A percentile compares a stretch with the other conserved stretches of the same genome.
These are phyloP conservation scores for Antheraea mylitta DNA, from an alignment of 1,140 invertebrate species.

Conservation along the genomic window DNA sequence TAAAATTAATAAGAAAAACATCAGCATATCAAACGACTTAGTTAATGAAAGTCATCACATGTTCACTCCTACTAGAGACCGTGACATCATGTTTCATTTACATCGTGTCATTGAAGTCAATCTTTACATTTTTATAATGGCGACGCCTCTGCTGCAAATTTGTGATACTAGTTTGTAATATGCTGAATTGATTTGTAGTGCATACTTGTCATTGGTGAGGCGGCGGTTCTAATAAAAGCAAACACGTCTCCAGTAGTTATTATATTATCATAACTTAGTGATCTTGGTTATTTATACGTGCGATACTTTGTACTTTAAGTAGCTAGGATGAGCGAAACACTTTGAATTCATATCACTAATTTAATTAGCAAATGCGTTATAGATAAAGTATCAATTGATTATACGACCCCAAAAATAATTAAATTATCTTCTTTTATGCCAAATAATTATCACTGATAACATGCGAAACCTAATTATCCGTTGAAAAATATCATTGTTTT, in stretches of 20 bases:
- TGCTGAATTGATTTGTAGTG: conserved; percentile 38
- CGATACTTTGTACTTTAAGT: not conserved
- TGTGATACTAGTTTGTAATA: conserved; percentile 31
- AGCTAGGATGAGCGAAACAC: not conserved
- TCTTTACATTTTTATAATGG: conserved; percentile 4
- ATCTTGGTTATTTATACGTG: not conserved
- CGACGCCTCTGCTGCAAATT: conserved; percentile 7
- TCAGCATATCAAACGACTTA: not conserved
- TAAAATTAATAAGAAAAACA: not conserved
- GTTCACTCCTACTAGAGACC: not conserved
- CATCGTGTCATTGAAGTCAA: conserved; percentile 5
- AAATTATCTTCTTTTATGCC: not conserved
- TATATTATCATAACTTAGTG: not conserved
- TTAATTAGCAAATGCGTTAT: not conserved
- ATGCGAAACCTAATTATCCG: too few relatives aligned
- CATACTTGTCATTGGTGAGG: conserved; percentile 19
- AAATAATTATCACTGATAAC: too few relatives aligned
- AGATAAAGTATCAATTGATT: not conserved
- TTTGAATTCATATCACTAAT: not conserved
- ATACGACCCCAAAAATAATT: not conserved
- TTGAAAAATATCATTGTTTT: too few relatives aligned
- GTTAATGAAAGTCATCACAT: conserved; percentile 2
- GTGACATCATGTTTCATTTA: conserved; percentile 9
- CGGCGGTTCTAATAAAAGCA: not conserved
- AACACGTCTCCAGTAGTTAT: not conserved